Percentiles rank a stretch among this genome's conserved stretches.
phyloP scores from a whole-genome alignment of 2,113 vertebrate genomes.

The Felis catus region F.catus_Fca126_mat1.0 CM031418.1:112075501-112076000 shows the following conservation, averaged over 20 bases:
- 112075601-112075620: not conserved
- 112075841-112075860: not conserved
- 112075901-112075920: not conserved
- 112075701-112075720: not conserved
- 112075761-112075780: slow-evolving; percentile 11
- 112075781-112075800: slow-evolving; percentile 1
- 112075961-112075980: not conserved
- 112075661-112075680: not conserved
- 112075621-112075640: not conserved
- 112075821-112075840: accelerated
- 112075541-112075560: no score
- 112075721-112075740: slow-evolving; percentile 2
- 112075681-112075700: not conserved
- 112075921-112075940: not conserved
- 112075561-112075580: not conserved
- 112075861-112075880: not conserved
- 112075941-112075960: not conserved
- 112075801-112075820: not conserved
- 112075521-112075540: no score
- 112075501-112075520: no score
- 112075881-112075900: not conserved
- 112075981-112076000: not conserved
- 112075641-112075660: not conserved
- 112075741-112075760: slow-evolving; percentile 6
- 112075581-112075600: not conserved